phyloP scores from a whole-genome alignment of 2,888 invertebrate genomes.

The Zhengitettix transpicula region DNA sequence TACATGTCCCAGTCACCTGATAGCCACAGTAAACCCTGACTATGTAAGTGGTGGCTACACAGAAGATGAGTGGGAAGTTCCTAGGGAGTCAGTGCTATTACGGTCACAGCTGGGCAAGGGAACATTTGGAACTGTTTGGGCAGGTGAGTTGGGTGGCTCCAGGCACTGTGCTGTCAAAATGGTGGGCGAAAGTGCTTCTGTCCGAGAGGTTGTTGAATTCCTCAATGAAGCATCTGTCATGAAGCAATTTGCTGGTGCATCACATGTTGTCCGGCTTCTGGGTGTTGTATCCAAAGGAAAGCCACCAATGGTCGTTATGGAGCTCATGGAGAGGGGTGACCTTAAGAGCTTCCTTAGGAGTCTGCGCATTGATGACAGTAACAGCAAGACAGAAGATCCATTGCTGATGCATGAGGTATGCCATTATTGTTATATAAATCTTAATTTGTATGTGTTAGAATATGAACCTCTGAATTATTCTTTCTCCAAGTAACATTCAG shows the following conservation, averaged over 20 bases:
- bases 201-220: constrained; percentile 41
- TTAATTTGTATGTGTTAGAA: no score
- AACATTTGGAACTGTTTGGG: constrained; percentile 57
- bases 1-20: constrained; percentile 18
- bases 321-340: constrained; percentile 58
- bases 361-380: no score
- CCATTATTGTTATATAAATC: no score
- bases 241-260: constrained; percentile 46
- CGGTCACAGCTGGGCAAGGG: constrained; percentile 45
- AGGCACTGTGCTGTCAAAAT: constrained; percentile 44
- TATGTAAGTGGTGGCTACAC: constrained; percentile 29
- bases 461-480: no score
- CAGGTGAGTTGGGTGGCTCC: constrained; percentile 32
- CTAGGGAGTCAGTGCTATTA: constrained; percentile 37
- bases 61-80: constrained; percentile 27
- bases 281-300: constrained; percentile 54
- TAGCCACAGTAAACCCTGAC: constrained; percentile 46
- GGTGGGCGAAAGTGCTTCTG: constrained; percentile 38
- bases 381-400: no score
- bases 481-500: no score
- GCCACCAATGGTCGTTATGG: constrained; percentile 60
- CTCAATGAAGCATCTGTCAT: constrained; percentile 55
- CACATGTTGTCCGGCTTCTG: constrained; percentile 48
- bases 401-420: no score
- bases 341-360: constrained; percentile 43